Evolutionary conservation across 1,140 invertebrate species (phyloP).

Genomic region (Chelonus insularis): DNA sequence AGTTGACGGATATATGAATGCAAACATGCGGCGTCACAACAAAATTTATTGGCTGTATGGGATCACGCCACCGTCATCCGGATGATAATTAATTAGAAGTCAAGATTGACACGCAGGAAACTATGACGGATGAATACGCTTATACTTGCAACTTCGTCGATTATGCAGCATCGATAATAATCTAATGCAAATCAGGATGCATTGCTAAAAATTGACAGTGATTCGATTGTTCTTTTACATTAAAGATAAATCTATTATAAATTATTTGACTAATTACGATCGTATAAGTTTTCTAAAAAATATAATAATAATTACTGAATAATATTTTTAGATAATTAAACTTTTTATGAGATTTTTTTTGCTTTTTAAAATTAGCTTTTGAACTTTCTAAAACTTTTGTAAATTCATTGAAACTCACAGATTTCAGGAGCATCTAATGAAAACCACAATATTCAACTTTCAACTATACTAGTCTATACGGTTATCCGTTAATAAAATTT

Average conservation of each 20-base stretch:
- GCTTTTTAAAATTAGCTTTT: too few relatives aligned
- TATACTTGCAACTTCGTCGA: neutral
- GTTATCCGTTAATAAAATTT: too few relatives aligned
- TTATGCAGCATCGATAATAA: slow-evolving; percentile 23
- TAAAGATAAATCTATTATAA: neutral
- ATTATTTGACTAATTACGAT: too few relatives aligned
- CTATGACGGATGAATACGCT: slow-evolving; percentile 17
- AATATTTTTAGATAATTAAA: too few relatives aligned
- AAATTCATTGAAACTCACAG: too few relatives aligned
- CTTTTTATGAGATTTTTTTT: too few relatives aligned
- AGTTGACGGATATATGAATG: neutral
- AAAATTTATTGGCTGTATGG: neutral
- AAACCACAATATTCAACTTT: too few relatives aligned
- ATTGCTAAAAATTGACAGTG: slow-evolving; percentile 7
- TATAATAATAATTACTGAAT: too few relatives aligned
- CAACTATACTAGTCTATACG: too few relatives aligned
- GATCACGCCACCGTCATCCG: slow-evolving; percentile 33
- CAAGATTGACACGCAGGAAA: slow-evolving; percentile 21
- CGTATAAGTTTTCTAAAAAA: too few relatives aligned
- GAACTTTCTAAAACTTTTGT: too few relatives aligned
- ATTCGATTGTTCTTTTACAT: neutral
- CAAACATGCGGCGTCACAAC: neutral
- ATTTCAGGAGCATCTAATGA: too few relatives aligned
- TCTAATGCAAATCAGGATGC: slow-evolving; percentile 4
- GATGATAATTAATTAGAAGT: slow-evolving; percentile 45